Evolutionary conservation across 2,888 invertebrate genomes (phyloP).

Genomic region (Phlogophora meticulosa): DNA sequence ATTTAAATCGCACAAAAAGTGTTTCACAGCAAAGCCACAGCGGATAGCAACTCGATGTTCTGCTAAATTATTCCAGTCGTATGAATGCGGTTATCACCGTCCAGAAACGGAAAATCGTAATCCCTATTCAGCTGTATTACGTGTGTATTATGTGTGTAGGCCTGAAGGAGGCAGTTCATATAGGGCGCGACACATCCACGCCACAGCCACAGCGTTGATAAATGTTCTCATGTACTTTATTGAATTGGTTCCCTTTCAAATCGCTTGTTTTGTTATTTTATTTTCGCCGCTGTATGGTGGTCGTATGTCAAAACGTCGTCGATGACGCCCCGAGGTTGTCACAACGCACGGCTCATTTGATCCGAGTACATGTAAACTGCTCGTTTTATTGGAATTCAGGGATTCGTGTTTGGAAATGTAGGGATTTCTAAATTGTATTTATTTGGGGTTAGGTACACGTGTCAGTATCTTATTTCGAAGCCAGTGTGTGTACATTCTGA

Average conservation of each 20-base stretch:
- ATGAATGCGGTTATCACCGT: too few species aligned
- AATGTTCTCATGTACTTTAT: constrained; percentile 51
- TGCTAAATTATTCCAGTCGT: too few species aligned
- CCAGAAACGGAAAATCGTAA: too few species aligned
- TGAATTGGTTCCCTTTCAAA: constrained; percentile 52
- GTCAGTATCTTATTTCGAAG: neutral
- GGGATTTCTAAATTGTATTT: constrained; percentile 33
- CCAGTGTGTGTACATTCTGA: too few species aligned
- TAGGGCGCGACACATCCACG: neutral
- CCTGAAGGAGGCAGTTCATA: neutral
- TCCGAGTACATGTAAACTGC: constrained; percentile 15
- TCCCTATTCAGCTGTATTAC: neutral
- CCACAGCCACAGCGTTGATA: constrained; percentile 33
- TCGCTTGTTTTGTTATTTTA: constrained; percentile 17
- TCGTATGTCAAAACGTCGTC: constrained; percentile 28
- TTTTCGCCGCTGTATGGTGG: constrained; percentile 6
- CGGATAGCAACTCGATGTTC: too few species aligned
- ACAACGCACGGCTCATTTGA: constrained; percentile 48
- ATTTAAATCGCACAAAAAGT: too few species aligned
- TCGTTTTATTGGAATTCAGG: constrained; percentile 32
- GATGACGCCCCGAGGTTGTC: neutral
- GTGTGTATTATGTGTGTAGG: neutral
- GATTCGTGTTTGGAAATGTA: constrained; percentile 15
- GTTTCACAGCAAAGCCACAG: too few species aligned
- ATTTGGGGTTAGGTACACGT: neutral